phyloP scores from a whole-genome alignment of 1,140 invertebrate species.

The Steinernema feltiae region DNA sequence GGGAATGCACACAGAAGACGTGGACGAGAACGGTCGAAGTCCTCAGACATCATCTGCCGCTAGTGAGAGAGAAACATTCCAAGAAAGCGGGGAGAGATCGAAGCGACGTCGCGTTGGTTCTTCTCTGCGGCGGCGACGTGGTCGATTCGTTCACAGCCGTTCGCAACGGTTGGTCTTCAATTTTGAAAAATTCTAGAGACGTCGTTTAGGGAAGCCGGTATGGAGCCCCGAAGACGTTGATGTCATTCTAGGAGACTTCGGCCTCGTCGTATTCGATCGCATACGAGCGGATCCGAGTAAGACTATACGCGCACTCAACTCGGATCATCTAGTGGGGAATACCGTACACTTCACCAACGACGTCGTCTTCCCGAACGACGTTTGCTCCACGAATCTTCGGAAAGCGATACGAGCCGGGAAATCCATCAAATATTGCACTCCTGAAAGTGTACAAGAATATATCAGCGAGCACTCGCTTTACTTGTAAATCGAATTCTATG shows the following conservation, averaged over 20 bases:
- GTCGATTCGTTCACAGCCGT: conserved; percentile 45
- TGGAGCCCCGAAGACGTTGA: conserved; percentile 39
- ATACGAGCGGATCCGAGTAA: conserved; percentile 21
- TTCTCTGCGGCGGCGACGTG: conserved; percentile 48
- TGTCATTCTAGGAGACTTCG: conserved; percentile 41
- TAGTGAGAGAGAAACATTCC: conserved; percentile 24
- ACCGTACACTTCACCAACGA: conserved; percentile 34
- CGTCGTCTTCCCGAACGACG: conserved; percentile 43
- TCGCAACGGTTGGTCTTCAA: conserved; percentile 28
- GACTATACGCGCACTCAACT: conserved; percentile 23
- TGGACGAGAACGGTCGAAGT: conserved; percentile 45
- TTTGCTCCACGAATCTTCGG: conserved; percentile 44
- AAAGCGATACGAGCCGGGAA: conserved; percentile 31
- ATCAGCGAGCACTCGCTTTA: conserved; percentile 40
- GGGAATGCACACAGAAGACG: conserved; percentile 37
- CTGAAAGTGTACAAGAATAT: conserved; percentile 43
- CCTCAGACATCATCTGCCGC: conserved; percentile 33
- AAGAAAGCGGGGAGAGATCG: conserved; percentile 4
- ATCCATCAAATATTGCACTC: conserved; percentile 48
- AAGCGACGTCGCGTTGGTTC: conserved; percentile 19
- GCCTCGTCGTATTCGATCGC: conserved; percentile 40
- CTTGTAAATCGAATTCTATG: not conserved
- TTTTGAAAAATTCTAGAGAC: not conserved
- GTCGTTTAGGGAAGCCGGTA: conserved; percentile 31
- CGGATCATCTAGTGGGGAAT: not conserved